A percentile compares a stretch with the other conserved stretches of the same genome.
Conservation (phyloP, 1,140 invertebrate species). For the Lucilia sericata region DNA sequence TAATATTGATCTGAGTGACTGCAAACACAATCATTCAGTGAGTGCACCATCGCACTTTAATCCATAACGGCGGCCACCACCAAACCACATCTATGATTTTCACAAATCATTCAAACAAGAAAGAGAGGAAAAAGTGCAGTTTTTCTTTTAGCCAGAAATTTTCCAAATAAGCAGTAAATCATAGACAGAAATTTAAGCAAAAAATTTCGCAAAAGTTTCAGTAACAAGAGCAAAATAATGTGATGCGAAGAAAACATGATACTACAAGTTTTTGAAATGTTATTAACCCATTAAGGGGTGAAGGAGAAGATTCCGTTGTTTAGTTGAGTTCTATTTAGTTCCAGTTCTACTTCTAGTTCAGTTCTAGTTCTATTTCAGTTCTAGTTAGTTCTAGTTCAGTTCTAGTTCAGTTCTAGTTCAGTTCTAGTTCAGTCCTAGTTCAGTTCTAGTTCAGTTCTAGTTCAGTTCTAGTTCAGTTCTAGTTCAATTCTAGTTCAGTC, state of each 20-base stretch:
- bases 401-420: too few species aligned
- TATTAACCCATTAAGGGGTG: background rate
- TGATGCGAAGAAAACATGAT: background rate
- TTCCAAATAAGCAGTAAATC: background rate
- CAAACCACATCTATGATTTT: background rate
- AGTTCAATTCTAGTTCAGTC: too few species aligned
- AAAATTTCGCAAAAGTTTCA: background rate
- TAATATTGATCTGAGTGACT: conserved; percentile 24
- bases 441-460: too few species aligned
- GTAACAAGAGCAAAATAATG: background rate
- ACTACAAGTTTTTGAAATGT: background rate
- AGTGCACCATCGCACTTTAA: background rate
- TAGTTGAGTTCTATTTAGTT: too few species aligned
- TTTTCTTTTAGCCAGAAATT: background rate
- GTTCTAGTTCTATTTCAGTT: too few species aligned
- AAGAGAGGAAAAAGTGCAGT: too few species aligned
- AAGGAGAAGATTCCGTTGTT: too few species aligned
- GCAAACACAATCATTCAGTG: background rate
- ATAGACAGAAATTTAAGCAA: background rate
- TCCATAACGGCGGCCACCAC: background rate
- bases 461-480: too few species aligned
- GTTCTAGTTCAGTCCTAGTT: too few species aligned
- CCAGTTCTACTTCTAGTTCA: too few species aligned
- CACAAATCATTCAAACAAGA: conserved; percentile 14
- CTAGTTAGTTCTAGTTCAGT: too few species aligned